Evolutionary conservation across 2,888 invertebrate genomes (phyloP).

Genomic region (Campoletis raptor): DNA sequence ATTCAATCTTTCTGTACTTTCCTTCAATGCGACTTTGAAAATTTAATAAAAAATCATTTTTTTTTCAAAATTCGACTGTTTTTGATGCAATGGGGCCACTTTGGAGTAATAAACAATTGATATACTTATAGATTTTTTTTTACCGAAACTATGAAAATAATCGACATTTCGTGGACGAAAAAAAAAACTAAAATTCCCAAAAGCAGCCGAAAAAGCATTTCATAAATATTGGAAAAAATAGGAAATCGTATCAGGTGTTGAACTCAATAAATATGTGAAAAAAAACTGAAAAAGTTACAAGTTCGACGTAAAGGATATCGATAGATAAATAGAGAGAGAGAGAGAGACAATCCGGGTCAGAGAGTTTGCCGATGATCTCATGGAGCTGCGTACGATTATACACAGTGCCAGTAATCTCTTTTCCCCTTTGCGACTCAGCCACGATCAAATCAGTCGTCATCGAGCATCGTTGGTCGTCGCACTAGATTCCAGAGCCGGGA

Average conservation of each 20-base stretch:
- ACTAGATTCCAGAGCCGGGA: conserved; percentile 62
- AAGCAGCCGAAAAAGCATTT: background rate
- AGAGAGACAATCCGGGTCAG: conserved; percentile 72
- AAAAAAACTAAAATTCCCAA: no score
- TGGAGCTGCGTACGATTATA: conserved; percentile 48
- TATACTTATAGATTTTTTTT: no score
- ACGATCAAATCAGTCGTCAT: conserved; percentile 25
- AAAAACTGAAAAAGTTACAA: background rate
- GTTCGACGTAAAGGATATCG: conserved; percentile 26
- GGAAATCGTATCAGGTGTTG: background rate
- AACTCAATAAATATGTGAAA: background rate
- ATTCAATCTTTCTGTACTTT: background rate
- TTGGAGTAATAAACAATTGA: no score
- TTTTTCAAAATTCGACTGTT: no score
- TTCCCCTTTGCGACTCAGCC: conserved; percentile 17
- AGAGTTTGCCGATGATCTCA: conserved; percentile 71
- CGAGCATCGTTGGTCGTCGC: conserved; percentile 29
- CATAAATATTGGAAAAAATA: background rate
- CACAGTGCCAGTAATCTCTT: conserved; percentile 1
- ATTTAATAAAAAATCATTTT: background rate
- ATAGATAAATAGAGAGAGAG: conserved; percentile 31
- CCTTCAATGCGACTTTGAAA: background rate
- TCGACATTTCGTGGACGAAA: no score
- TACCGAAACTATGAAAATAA: no score
- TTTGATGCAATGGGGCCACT: no score